Conservation (phyloP, 2,888 invertebrate species). For the Lacanobia oleracea region DNA sequence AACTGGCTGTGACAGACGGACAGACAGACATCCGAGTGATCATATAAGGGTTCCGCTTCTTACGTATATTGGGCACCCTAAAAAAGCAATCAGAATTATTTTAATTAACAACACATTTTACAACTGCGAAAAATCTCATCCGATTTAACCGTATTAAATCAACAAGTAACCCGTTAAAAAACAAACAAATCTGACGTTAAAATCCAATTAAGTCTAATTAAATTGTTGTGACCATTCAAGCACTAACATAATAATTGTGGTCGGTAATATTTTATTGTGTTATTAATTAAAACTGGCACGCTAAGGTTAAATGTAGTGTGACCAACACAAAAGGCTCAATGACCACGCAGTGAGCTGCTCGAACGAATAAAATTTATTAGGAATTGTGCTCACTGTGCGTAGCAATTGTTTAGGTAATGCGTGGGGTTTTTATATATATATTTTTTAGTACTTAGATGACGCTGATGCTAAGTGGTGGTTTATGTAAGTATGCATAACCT, state of each 20-base stretch:
- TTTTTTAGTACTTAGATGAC: no score
- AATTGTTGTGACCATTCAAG: slow-evolving; percentile 24
- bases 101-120: no score
- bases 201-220: slow-evolving; percentile 32
- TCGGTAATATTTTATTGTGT: slow-evolving; percentile 54
- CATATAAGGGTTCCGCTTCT: no score
- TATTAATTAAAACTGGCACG: slow-evolving; percentile 62
- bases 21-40: no score
- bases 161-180: background rate
- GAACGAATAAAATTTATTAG: slow-evolving; percentile 64
- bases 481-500: no score
- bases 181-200: slow-evolving; percentile 16
- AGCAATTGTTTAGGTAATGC: slow-evolving; percentile 50
- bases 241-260: slow-evolving; percentile 50
- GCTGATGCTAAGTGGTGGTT: no score
- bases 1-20: no score
- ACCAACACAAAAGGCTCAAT: slow-evolving; percentile 58
- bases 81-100: no score
- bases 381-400: slow-evolving; percentile 41
- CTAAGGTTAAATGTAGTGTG: slow-evolving; percentile 60
- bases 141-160: background rate
- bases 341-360: slow-evolving; percentile 48
- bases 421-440: background rate
- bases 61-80: no score
- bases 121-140: background rate